Percentiles rank a stretch among this genome's conserved stretches.
phyloP scores from a whole-genome alignment of 2,888 invertebrate genomes.

The Nomada fabriciana region DNA sequence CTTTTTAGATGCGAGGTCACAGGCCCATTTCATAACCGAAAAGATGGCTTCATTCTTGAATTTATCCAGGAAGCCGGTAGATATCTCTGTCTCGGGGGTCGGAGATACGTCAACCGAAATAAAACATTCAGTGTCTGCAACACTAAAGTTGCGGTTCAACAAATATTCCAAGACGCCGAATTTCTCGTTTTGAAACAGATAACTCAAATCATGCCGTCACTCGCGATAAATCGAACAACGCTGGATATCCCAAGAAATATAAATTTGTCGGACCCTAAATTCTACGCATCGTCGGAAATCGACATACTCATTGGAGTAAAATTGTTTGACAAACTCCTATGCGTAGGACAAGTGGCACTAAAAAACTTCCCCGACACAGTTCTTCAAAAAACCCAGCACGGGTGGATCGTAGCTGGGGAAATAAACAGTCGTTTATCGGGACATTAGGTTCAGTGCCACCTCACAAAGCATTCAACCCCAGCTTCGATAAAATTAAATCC shows the following conservation, averaged over 20 bases:
- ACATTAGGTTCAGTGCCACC: too few relatives aligned
- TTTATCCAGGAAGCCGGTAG: not conserved
- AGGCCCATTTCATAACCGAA: slow-evolving; percentile 14
- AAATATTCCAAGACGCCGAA: slow-evolving; percentile 4
- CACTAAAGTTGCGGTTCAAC: not conserved
- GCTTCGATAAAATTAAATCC: too few relatives aligned
- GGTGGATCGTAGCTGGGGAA: too few relatives aligned
- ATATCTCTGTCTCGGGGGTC: not conserved
- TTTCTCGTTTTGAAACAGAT: too few relatives aligned
- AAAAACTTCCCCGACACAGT: too few relatives aligned
- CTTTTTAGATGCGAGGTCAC: slow-evolving; percentile 17
- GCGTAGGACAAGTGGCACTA: too few relatives aligned
- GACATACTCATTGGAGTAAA: not conserved
- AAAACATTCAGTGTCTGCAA: slow-evolving; percentile 6
- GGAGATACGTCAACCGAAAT: not conserved
- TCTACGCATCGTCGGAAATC: not conserved
- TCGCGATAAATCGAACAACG: too few relatives aligned
- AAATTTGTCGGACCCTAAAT: slow-evolving; percentile 1
- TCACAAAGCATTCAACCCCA: not conserved
- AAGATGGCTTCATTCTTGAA: not conserved
- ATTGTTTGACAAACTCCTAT: too few relatives aligned
- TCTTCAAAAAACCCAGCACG: too few relatives aligned
- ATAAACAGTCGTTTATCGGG: too few relatives aligned
- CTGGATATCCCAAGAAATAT: not conserved
- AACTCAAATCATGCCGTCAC: too few relatives aligned